These are phyloP conservation scores for Bombus picipes DNA, from an alignment of 1,140 invertebrate species.

Conservation along the genomic window DNA sequence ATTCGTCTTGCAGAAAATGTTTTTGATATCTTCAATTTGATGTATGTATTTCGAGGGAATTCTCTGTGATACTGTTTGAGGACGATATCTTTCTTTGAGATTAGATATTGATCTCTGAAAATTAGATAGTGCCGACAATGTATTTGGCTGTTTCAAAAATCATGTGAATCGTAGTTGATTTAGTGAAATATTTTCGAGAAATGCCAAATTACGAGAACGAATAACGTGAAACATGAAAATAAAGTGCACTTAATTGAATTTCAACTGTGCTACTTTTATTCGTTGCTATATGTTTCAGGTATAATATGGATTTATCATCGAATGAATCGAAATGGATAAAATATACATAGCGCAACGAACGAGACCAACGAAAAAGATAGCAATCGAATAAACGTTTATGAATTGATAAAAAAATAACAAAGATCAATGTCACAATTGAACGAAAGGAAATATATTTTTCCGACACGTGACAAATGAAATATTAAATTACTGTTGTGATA, in stretches of 20 bases:
- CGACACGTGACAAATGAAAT: background rate
- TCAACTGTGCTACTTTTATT: background rate
- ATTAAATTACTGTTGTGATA: background rate
- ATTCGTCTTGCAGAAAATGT: too few species aligned
- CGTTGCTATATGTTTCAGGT: too few species aligned
- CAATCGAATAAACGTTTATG: background rate
- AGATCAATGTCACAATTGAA: background rate
- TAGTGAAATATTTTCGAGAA: background rate
- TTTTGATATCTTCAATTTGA: too few species aligned
- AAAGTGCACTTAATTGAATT: background rate
- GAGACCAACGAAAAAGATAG: background rate
- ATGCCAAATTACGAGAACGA: too few species aligned
- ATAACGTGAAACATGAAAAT: background rate
- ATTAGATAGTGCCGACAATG: too few species aligned
- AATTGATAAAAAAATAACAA: background rate
- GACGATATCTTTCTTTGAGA: too few species aligned
- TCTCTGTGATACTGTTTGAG: too few species aligned
- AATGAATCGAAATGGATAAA: background rate
- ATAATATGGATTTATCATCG: background rate
- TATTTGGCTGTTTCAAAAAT: too few species aligned
- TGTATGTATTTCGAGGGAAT: too few species aligned
- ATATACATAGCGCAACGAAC: background rate
- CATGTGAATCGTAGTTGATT: background rate
- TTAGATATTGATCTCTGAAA: too few species aligned
- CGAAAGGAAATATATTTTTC: background rate